Conservation (phyloP, 2,797 vertebrate species). For the Melanotaenia pygmaea region DNA sequence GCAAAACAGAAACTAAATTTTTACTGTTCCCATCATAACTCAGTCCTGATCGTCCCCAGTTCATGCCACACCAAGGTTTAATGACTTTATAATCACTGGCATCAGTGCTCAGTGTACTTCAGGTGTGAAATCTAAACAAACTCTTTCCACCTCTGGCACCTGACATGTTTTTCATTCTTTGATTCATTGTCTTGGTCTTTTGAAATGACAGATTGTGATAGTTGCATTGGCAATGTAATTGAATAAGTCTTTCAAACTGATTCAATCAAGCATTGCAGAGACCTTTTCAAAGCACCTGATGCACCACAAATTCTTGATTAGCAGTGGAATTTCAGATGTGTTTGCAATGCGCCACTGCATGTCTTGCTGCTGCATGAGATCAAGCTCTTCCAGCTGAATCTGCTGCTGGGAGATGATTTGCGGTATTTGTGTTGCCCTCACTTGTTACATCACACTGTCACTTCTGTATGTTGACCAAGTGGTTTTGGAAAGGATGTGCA, state of each 20-base stretch:
- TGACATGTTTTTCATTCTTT: slow-evolving; percentile 5
- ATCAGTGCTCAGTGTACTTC: not conserved
- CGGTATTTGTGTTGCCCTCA: slow-evolving; percentile 44
- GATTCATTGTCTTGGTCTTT: slow-evolving; percentile 14
- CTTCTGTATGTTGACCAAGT: slow-evolving; percentile 29
- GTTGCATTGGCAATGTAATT: not conserved
- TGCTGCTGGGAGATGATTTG: slow-evolving; percentile 6
- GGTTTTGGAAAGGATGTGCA: slow-evolving; percentile 27
- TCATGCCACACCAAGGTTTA: too few species aligned
- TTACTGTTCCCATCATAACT: too few species aligned
- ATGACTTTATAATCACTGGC: not conserved
- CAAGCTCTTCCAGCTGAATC: slow-evolving; percentile 1
- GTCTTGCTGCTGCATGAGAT: not conserved
- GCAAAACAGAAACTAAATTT: not conserved
- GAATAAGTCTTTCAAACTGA: not conserved
- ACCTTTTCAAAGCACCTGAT: not conserved
- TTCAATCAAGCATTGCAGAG: not conserved
- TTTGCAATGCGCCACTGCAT: not conserved
- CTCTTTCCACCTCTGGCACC: not conserved
- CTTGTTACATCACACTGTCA: slow-evolving; percentile 51
- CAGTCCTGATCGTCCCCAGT: not conserved
- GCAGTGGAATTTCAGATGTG: too few species aligned
- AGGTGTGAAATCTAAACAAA: slow-evolving; percentile 18
- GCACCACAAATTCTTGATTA: not conserved
- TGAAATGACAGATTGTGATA: not conserved